Evolutionary conservation across 1,140 invertebrate genomes (phyloP).

Genomic region (Drosophila persimilis): DNA sequence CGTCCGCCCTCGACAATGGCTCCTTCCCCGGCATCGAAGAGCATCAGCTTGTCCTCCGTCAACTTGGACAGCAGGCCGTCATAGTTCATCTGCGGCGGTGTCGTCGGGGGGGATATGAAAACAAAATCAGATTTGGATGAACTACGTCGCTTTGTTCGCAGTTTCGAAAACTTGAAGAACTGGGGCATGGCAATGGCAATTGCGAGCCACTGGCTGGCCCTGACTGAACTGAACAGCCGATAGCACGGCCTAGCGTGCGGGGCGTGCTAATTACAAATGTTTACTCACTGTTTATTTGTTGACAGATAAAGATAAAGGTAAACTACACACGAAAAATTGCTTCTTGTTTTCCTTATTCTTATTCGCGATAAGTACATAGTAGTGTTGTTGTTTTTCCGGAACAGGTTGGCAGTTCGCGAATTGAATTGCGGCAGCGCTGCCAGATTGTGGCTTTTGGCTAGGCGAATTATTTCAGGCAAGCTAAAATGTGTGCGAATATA

Average conservation of each 20-base stretch:
- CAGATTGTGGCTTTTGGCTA: too few relatives aligned
- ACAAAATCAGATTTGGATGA: constrained; percentile 41
- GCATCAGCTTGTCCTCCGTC: constrained; percentile 75
- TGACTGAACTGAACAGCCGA: constrained; percentile 41
- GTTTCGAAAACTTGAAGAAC: constrained; percentile 62
- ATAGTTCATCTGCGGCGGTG: constrained; percentile 79
- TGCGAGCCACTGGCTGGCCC: constrained; percentile 50
- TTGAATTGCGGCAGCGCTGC: too few relatives aligned
- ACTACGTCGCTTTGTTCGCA: constrained; percentile 67
- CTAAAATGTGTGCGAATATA: too few relatives aligned
- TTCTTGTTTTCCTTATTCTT: constrained; percentile 44
- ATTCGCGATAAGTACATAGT: too few relatives aligned
- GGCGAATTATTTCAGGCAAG: too few relatives aligned
- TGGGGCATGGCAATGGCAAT: constrained; percentile 56
- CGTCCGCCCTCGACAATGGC: constrained; percentile 32
- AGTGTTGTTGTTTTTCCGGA: too few relatives aligned
- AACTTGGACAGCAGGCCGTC: constrained; percentile 78
- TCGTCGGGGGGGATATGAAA: constrained; percentile 32
- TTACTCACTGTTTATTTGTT: constrained; percentile 81
- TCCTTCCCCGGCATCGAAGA: constrained; percentile 54
- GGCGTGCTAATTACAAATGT: constrained; percentile 71
- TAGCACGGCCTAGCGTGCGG: constrained; percentile 33
- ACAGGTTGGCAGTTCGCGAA: too few relatives aligned
- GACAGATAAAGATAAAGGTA: constrained; percentile 75
- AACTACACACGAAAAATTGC: constrained; percentile 49